Conservation (phyloP, 2,113 vertebrate genomes). For the Anarhynchus alexandrinus region DNA sequence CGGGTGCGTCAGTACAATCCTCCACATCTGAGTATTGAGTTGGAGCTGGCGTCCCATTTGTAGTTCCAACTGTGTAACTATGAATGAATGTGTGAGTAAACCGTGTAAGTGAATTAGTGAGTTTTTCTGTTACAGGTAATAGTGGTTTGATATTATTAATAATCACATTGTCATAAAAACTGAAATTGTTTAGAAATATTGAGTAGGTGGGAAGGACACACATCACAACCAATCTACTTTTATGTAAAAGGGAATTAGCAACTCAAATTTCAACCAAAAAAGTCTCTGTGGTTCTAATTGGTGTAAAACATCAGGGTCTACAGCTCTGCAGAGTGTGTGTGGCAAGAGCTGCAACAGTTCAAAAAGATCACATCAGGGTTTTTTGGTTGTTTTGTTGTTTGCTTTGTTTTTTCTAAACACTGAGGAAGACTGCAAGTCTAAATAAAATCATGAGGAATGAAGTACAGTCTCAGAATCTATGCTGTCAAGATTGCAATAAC, state of each 20-base stretch:
- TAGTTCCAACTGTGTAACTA: neutral
- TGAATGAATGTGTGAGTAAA: neutral
- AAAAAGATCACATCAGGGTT: neutral
- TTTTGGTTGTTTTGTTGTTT: neutral
- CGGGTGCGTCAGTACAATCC: neutral
- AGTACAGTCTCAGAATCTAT: neutral
- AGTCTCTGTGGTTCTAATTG: neutral
- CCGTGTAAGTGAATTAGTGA: rapidly evolving
- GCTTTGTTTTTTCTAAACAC: neutral
- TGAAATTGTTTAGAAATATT: neutral
- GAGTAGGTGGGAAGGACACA: neutral
- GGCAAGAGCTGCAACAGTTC: neutral
- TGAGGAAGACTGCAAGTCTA: neutral
- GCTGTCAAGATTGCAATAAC: neutral
- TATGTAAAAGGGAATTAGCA: neutral
- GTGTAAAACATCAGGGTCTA: neutral
- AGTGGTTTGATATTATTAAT: neutral
- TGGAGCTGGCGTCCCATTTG: neutral
- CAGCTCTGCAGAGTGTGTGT: neutral
- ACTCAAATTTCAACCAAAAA: neutral
- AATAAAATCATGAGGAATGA: neutral
- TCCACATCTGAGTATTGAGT: neutral
- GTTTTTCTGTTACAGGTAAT: neutral
- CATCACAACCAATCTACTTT: neutral
- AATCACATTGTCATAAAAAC: neutral